Evolutionary conservation across 1,140 invertebrate species (phyloP), one percentile per base, ranked within the genome.

Genomic region (Polyergus mexicanus): DNA sequence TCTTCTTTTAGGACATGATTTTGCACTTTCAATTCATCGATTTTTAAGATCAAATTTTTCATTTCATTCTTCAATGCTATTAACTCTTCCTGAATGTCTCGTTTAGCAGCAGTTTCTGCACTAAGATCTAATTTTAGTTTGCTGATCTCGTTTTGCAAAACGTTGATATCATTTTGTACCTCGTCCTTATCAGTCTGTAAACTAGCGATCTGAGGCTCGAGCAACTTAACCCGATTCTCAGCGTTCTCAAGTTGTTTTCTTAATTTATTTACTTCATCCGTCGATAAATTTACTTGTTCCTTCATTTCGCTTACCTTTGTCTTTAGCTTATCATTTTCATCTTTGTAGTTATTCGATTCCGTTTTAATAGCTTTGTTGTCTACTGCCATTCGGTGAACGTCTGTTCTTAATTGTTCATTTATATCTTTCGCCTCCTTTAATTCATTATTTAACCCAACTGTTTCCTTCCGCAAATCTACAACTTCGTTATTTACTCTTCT

Each of bases 21-120:
- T 54, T 89, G 85, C 11, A 25, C 63, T 25, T 74, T 86, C 5
- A 78, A 38, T 19, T 80, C 78, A 6, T 91, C 84, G 8, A 91
- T 51, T 47, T 89, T 89, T 0, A 8, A 13, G 5, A 78, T 68
- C n/a, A 93, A 60, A 35, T 88, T 88, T 22, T 91, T 86, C 32
- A 93, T 68, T 47, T 92, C 84, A 13, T 74, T 84, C 72, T 93
- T 91, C 60, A 92, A n/a, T 10, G 90, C 83, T 41, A n/a, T 25
- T 28, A 92, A 44, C 62, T 91, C 92, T 66, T 78, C 58, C n/a
- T 60, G 66, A 83, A 84, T 80, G 28, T 54, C 72, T 51, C 56
- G 11, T 35, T 66, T 85, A 22, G 66, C 66, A 5, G 16, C 32
- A 60, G 8, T 83, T 58, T 91, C 89, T 7, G 25, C 28, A 13